Conservation (phyloP, 2,888 invertebrate species). For the Sussaba pulchella region DNA sequence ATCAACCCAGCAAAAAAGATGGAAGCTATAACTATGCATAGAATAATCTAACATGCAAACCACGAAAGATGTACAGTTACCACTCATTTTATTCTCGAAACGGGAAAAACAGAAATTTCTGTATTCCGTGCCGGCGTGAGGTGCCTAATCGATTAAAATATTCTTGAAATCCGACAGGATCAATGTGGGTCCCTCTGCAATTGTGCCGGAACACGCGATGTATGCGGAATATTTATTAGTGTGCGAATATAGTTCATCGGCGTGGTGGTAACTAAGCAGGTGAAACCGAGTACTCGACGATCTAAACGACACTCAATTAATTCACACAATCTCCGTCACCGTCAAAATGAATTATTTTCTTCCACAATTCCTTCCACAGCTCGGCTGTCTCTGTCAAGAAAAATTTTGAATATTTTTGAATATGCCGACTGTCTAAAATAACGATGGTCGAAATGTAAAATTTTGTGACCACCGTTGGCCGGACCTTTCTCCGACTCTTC, state of each 20-base stretch:
- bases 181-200: constrained; percentile 8
- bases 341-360: not conserved
- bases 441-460: too few relatives aligned
- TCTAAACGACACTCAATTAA: not conserved
- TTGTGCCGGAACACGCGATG: constrained; percentile 11
- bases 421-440: too few relatives aligned
- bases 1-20: not conserved
- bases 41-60: not conserved
- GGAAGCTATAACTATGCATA: not conserved
- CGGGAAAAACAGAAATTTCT: not conserved
- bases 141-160: constrained; percentile 12
- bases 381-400: not conserved
- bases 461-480: too few relatives aligned
- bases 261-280: not conserved
- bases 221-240: not conserved
- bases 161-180: constrained; percentile 6
- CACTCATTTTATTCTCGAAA: not conserved
- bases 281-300: not conserved
- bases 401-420: not conserved
- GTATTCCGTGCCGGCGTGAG: not conserved
- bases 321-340: not conserved
- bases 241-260: constrained; percentile 4
- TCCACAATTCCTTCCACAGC: not conserved
- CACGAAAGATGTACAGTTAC: not conserved
- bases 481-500: too few relatives aligned